Evolutionary conservation across 2,888 invertebrate species (phyloP), one percentile per base, ranked within the genome.

Genomic region (Mimumesa dahlbomi): DNA sequence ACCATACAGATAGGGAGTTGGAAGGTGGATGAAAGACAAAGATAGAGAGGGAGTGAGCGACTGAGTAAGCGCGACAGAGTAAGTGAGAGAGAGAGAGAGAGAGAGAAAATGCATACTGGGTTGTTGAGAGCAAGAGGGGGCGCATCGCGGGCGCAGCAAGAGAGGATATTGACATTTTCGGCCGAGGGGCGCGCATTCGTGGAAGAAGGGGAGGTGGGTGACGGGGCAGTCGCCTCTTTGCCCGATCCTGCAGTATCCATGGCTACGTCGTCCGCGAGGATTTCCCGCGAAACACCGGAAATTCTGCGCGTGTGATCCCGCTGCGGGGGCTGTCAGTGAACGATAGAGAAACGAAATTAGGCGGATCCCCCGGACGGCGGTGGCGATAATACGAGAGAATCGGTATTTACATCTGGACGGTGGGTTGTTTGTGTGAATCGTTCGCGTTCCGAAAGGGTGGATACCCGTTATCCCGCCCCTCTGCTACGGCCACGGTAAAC

Each of bases 91-190:
- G 43, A 53, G 54, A 42, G 42, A 57, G 72, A 57, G 73, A 69
- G 57, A 66, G 52, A 48, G 65, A 75, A 65, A 59, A 54, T 61
- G 69, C 59, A 67, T 68, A 64, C 58, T 58, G 61, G 67, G 63
- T 70, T 56, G 72, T 52, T 50, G 49, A 62, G 70, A 52, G 62
- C 63, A 62, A 58, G 73, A 59, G 71, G 77, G 82, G 76, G 81
- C 82, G 82, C 83, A 84, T 84, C 83, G 82, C 79, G 82, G 82
- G 77, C 80, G 82, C 83, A 80, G 74, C 74, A 68, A 82, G 82
- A 80, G 83, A 84, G 85, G 86, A 87, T 88, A 88, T 88, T 86
- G 88, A 88, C 88, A 88, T 88, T 88, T 88, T 86, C 83, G 88
- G 86, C 80, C 83, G 79, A 84, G 84, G 82, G 85, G 83, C 85